Evolutionary conservation across 2,888 invertebrate genomes (phyloP), one percentile per base, ranked within the genome.

Genomic region (Sturmia bella): DNA sequence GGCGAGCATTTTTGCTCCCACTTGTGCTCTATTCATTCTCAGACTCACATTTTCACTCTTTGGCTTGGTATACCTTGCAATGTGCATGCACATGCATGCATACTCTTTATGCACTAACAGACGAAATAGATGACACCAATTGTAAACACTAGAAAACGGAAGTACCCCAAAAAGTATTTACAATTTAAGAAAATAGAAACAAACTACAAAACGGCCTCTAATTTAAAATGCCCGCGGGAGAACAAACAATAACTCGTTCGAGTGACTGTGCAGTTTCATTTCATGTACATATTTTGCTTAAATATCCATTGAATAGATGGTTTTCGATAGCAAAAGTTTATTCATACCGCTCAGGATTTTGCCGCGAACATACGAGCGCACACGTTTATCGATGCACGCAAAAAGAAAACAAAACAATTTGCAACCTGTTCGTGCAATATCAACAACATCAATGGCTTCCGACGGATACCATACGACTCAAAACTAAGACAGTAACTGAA

Each of bases 401-500:
- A 78, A 76, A 78, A 74, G 57, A 77, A 77, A 74, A 77, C 59
- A 78, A 74, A 72, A 70, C 66, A 66, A 50, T 70, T 69, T 80
- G 77, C 83, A 77, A 74, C 77, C 77, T 80, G 76, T 73, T 76
- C 63, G 21, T 15, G 24, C 45, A 41, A 57, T 50, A 68, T 64
- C 41, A 64, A 69, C 50, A 68, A 80, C 77, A 74, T 64, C 69
- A 74, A 74, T 48, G 74, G 82, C 79, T 84, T 83, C 77, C 77
- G 77, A 75, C 75, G 64, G 76, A 80, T 68, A 87, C 88, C 87
- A 86, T 85, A 86, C 86, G 86, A 86, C 87, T 83, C 85, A 87
- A 88, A 87, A 87, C 86, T 88, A 88, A 86, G 87, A 86, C 87
- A 89, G 87, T 89, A 88, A 89, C 89, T 89, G 88, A 87, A 87